Evolutionary conservation across 2,888 invertebrate genomes (phyloP).

Genomic region (Drosophila meridiana): DNA sequence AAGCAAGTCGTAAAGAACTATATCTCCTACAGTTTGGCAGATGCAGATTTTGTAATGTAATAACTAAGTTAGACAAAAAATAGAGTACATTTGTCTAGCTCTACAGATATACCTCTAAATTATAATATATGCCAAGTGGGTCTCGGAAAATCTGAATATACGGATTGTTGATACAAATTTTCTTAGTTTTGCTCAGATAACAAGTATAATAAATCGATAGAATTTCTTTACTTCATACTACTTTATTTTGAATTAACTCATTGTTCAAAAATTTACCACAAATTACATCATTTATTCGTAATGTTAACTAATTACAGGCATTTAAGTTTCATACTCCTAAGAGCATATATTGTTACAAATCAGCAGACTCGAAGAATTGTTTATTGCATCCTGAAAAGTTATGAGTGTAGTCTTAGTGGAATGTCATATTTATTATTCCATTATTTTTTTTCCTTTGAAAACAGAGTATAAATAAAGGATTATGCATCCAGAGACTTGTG

Average conservation of each 20-base stretch:
- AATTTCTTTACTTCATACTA: no score
- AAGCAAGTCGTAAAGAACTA: background rate
- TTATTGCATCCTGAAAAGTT: background rate
- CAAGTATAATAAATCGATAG: background rate
- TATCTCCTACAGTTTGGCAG: background rate
- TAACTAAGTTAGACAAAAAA: background rate
- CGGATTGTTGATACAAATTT: background rate
- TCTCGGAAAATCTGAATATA: background rate
- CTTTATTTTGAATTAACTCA: background rate
- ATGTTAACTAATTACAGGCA: no score
- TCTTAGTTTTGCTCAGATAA: background rate
- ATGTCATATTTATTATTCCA: background rate
- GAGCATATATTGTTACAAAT: no score
- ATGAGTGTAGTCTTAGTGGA: background rate
- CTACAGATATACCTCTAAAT: background rate
- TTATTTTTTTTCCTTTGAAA: background rate
- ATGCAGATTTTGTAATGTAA: background rate
- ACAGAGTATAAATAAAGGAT: background rate
- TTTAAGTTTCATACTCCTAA: no score
- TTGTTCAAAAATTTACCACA: background rate
- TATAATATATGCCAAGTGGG: background rate
- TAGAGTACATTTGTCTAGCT: background rate
- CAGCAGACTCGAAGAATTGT: background rate
- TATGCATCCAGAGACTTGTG: background rate
- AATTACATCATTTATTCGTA: no score